Conservation (phyloP, 2,888 invertebrate genomes). For the Limnephilus rhombicus region DNA sequence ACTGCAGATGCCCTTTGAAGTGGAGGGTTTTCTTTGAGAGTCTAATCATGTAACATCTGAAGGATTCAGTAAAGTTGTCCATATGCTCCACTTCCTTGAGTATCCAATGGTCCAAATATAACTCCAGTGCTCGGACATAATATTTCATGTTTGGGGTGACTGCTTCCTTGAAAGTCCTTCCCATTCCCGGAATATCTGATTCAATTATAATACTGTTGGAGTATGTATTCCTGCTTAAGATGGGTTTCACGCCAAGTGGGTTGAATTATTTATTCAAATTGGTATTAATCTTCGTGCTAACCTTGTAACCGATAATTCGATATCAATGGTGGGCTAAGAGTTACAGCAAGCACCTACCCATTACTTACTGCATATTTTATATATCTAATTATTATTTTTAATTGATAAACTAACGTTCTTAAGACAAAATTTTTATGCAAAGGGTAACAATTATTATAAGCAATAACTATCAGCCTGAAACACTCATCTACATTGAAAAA, state of each 20-base stretch:
- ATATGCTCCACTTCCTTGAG: not conserved
- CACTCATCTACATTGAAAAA: no score
- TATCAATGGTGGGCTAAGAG: not conserved
- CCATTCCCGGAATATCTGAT: not conserved
- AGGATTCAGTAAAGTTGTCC: not conserved
- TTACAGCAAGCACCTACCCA: not conserved
- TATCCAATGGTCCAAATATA: not conserved
- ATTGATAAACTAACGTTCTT: no score
- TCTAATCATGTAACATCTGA: not conserved
- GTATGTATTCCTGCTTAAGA: slow-evolving; percentile 8
- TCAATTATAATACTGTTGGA: slow-evolving; percentile 30
- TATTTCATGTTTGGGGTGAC: not conserved
- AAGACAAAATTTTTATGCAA: no score
- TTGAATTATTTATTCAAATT: slow-evolving; percentile 30
- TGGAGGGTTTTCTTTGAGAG: not conserved
- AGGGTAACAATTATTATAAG: no score
- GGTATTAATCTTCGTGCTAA: slow-evolving; percentile 18
- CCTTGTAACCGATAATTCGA: not conserved
- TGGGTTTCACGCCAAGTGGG: slow-evolving; percentile 3
- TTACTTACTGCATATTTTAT: no score
- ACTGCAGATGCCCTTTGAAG: not conserved
- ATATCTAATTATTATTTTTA: no score
- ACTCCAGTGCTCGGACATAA: not conserved
- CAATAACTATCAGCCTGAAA: no score
- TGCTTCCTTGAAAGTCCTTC: not conserved